Base-by-base conservation (phyloP, 2,113 vertebrate species). In the Rhinoderma darwinii region DNA sequence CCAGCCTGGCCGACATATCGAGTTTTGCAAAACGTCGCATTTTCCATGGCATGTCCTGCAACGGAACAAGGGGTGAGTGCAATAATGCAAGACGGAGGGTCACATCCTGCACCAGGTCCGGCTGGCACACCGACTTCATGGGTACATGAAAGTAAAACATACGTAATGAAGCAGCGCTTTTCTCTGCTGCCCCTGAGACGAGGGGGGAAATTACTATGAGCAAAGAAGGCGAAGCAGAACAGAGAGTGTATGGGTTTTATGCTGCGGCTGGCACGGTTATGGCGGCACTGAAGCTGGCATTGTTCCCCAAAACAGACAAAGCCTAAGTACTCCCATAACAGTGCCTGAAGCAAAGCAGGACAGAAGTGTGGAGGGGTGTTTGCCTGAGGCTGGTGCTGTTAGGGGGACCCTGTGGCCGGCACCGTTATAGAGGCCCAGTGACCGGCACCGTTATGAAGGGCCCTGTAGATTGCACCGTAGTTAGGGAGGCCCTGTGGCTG, bases 41-140 rank as follows among this genome's bases (percentile, higher is more conserved):
- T 93, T 99, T 99, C 98, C 98, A 99, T 0, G 97, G 97, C 97
- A 99, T 99, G 92, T 99, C 98, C 97, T 99, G 88, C 25, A 54
- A 70, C 14, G 37, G 10, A 50, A 30, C 10, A 80, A 11, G 35
- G 41, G 8, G 35, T 4, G 9, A 17, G 47, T 15, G 18, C 22
- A 4, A 30, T 9, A 27, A 3, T 8, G 41, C 43, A 20, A 18
- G n/a, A 25, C 18, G 15, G 59, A 30, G 27, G 15, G 25, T 11
- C 1, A 22, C 2, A 25, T 6, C 22, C 20, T 22, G 22, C 54
- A 25, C 5, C 22, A 56, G 5, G 54, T 25, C n/a, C n/a, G n/a
- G n/a, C n/a, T n/a, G n/a, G n/a, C n/a, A n/a, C n/a, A n/a, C n/a
- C n/a, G n/a, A n/a, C n/a, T n/a, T n/a, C n/a, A n/a, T n/a, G n/a